Base-by-base conservation (phyloP, 2,113 vertebrate species). In the Syrmaticus mikado region DNA sequence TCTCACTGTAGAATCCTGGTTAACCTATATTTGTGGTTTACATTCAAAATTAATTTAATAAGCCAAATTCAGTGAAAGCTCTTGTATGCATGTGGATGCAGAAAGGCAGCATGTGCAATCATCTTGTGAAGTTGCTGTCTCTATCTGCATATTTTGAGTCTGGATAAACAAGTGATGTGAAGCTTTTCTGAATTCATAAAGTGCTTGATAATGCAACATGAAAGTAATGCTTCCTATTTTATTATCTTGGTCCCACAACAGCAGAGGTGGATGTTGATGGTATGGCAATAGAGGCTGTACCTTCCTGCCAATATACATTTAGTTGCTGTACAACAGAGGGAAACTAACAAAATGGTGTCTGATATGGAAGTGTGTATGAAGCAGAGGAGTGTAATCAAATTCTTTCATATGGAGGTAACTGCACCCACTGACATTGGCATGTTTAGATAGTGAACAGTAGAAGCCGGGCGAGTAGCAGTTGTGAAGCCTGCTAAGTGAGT, bases 111-210 rank as follows among this genome's bases (percentile, higher is more conserved):
- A 24, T 82, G 72, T 88, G 71, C 48, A 72, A 27, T 36, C 60
- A 65, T 36, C 10, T 89, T 78, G 10, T 60, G 60, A 64, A 86
- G 30, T 78, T 83, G 40, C 27, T 90, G 40, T 60, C 77, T 86
- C 70, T 36, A 68, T 88, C 30, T 57, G 30, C 66, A 68, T 57
- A 84, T 92, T 93, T 93, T 77, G 22, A 84, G 6, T 84, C 89
- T 83, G 74, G 52, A 86, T 6, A 1, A 36, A 9, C 67, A 90
- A 84, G 17, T 75, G 77, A 90, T 0, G 0, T 43, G 55, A 90
- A 88, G 20, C 57, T 95, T 75, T 90, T 78, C 70, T 18, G 14
- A 92, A 87, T 87, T 90, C 61, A 82, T 74, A 90, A 90, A 94
- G 84, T 84, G 67, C 40, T 87, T 93, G 53, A 67, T 75, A 70